Base-by-base conservation (phyloP, 2,113 vertebrate genomes). In the Megaceryle maxima region DNA sequence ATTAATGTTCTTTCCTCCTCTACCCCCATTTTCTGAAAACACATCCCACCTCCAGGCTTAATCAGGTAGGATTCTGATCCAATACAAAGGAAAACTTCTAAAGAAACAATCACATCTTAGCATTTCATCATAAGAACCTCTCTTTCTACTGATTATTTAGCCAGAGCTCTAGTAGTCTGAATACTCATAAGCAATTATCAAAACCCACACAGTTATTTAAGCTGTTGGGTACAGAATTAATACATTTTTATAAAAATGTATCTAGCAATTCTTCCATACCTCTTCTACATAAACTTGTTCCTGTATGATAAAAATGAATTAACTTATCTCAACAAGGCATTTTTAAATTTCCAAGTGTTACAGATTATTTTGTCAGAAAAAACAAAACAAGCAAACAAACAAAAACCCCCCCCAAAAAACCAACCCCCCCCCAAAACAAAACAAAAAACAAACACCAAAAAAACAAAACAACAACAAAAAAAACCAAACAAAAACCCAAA, bases 301-400 rank as follows among this genome's bases (percentile, higher is more conserved):
- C 16, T 77, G 8, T 74, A 86, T 69, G 44, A 90, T 64, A 95
- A 96, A 89, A 93, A 83, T 68, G 11, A 92, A 86, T 81, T 74
- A 77, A 85, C 13, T 86, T 11, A 43, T 56, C 25, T 81, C 44
- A 75, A 29, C 37, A 85, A 73, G 26, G 29, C 13, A 35, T 29
- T 91, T 88, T 88, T 48, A 76, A 56, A 76, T 82, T 68, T 91
- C 44, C 19, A 79, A 84, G 26, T 20, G 20, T 90, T 90, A 80
- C 4, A 39, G 64, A 80, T 73, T 3, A 59, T 53, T 69, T 89
- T 18, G 35, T 53, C 13, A 56, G 18, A 26, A 84, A 86, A 80
- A 43, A 87, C 37, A 55, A 16, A 22, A 22, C 5, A 46, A 46
- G n/a, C n/a, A n/a, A n/a, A n/a, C n/a, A n/a, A n/a, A n/a, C n/a